These are phyloP conservation scores for Onychomys leucogaster DNA, from an alignment of 2,797 vertebrate species.

Conservation along the genomic window DNA sequence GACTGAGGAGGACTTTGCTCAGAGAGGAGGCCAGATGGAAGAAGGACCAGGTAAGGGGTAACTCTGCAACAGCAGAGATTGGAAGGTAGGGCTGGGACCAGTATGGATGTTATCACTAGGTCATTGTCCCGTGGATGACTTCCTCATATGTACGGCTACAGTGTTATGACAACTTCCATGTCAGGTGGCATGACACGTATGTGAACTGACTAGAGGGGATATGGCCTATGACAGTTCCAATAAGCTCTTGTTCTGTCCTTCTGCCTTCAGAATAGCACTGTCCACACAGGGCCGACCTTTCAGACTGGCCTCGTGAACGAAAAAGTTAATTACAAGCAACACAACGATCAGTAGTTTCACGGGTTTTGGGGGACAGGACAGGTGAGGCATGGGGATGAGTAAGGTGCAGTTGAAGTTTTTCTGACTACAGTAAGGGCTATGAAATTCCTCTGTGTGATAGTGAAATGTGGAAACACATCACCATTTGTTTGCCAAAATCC, in stretches of 20 bases:
- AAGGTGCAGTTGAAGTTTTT: too few relatives aligned
- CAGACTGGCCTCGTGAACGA: not conserved
- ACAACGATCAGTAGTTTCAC: not conserved
- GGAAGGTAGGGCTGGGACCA: not conserved
- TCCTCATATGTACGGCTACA: not conserved
- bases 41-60: not conserved
- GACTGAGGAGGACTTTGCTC: not conserved
- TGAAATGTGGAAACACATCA: not conserved
- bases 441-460: not conserved
- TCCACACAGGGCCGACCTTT: not conserved
- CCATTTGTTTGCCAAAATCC: not conserved
- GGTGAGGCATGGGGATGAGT: not conserved
- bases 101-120: rapidly evolving
- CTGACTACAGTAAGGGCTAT: not conserved
- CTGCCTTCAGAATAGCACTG: not conserved
- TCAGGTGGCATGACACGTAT: not conserved
- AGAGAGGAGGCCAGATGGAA: not conserved
- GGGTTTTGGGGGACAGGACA: not conserved
- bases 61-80: too few relatives aligned
- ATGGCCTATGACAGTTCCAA: not conserved
- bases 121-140: not conserved
- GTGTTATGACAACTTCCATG: not conserved
- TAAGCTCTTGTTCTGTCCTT: not conserved
- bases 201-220: not conserved
- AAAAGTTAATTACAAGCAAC: not conserved